Evolutionary conservation across 2,113 vertebrate species (phyloP).

Genomic region (Craseonycteris thonglongyai): DNA sequence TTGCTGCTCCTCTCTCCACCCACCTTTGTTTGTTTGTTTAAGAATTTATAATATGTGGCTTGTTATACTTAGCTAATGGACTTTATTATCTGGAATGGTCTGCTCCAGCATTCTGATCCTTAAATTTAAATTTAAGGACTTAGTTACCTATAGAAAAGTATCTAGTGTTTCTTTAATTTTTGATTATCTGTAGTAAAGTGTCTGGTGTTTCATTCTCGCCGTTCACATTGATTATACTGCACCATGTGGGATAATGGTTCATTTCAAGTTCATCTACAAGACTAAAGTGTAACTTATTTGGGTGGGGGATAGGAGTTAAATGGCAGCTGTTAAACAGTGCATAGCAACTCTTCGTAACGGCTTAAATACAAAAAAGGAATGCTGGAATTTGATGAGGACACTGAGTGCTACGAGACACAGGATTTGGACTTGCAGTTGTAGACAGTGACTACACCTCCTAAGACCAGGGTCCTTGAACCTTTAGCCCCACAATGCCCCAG

Average conservation of each 20-base stretch:
- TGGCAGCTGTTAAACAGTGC: constrained; percentile 55
- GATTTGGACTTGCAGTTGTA: constrained; percentile 47
- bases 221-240: constrained; percentile 22
- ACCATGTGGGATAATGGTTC: constrained; percentile 8
- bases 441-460: background rate
- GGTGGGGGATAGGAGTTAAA: background rate
- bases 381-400: constrained; percentile 56
- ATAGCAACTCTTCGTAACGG: constrained; percentile 51
- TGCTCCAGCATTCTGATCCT: background rate
- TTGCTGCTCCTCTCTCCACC: background rate
- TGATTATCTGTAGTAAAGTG: background rate
- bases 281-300: constrained; percentile 23
- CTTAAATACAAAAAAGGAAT: constrained; percentile 57
- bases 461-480: background rate
- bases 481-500: background rate
- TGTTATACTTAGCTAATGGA: background rate
- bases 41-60: background rate
- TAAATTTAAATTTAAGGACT: background rate
- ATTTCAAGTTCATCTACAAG: constrained; percentile 54
- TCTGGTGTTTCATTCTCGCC: background rate
- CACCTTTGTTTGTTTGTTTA: background rate
- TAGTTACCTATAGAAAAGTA: background rate
- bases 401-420: background rate
- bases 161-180: background rate
- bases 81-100: background rate